phyloP scores from a whole-genome alignment of 2,113 vertebrate species.

The Sinosuthora webbiana region DNA sequence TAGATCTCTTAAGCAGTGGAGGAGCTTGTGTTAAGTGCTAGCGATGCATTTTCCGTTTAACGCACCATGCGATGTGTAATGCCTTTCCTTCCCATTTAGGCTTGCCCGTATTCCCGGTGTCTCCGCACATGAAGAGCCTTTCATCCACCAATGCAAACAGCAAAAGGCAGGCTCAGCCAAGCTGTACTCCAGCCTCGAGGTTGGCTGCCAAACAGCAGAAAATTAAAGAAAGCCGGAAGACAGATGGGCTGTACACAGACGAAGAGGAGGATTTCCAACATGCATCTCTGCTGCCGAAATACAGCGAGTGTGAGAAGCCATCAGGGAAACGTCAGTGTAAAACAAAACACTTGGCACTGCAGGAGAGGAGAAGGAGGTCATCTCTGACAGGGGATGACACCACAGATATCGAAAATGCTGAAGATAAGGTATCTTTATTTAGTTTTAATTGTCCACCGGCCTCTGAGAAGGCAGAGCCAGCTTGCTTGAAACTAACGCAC shows the following conservation, averaged over 20 bases:
- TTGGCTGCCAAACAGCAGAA: constrained; percentile 87
- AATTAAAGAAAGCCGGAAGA: constrained; percentile 87
- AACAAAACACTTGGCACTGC: constrained; percentile 94
- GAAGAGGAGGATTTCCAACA: constrained; percentile 80
- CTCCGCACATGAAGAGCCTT: constrained; percentile 79
- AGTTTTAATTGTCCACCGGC: constrained; percentile 36
- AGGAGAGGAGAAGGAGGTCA: constrained; percentile 81
- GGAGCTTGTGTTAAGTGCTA: constrained; percentile 70
- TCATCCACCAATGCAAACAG: constrained; percentile 78
- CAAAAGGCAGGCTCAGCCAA: constrained; percentile 82
- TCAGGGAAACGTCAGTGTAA: constrained; percentile 98
- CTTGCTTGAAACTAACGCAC: neutral
- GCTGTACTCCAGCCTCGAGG: constrained; percentile 79
- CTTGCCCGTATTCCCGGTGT: constrained; percentile 72
- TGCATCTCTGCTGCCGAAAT: constrained; percentile 84
- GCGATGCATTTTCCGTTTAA: constrained; percentile 66
- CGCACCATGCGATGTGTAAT: constrained; percentile 72
- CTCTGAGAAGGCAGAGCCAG: neutral
- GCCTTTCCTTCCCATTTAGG: constrained; percentile 74
- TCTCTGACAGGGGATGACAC: constrained; percentile 73
- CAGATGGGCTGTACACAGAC: constrained; percentile 78
- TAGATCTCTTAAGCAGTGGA: constrained; percentile 71
- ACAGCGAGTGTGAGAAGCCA: constrained; percentile 92
- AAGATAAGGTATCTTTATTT: constrained; percentile 81
- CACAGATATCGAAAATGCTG: constrained; percentile 76